A percentile compares a stretch with the other conserved stretches of the same genome.
Conservation (phyloP, 2,888 invertebrate species). For the Orthonevra nobilis region DNA sequence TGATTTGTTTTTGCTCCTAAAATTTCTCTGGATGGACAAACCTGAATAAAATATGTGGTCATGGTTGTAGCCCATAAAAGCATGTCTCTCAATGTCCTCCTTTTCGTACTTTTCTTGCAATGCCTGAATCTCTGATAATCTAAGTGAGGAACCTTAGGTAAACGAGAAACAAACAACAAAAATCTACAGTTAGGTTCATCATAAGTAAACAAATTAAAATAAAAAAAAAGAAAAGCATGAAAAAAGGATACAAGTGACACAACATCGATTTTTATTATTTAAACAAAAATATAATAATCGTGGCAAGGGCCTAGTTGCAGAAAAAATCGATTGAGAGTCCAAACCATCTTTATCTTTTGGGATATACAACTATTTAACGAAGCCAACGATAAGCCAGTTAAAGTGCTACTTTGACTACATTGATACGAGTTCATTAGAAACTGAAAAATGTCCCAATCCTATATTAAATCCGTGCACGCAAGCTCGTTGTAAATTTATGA, state of each 20-base stretch:
- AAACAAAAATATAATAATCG: no score
- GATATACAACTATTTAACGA: no score
- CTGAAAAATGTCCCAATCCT: no score
- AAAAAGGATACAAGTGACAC: conserved; percentile 15
- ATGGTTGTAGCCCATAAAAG: conserved; percentile 70
- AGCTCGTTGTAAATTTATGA: conserved; percentile 36
- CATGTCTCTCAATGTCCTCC: conserved; percentile 70
- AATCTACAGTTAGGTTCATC: conserved; percentile 65
- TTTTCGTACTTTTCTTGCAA: conserved; percentile 70
- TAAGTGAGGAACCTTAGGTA: conserved; percentile 69
- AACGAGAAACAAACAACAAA: conserved; percentile 70
- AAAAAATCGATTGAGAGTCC: no score
- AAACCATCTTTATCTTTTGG: no score
- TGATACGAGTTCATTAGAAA: no score
- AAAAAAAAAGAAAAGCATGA: conserved; percentile 19
- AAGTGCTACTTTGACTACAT: no score
- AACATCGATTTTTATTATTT: conserved; percentile 25
- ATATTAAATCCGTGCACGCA: conserved; percentile 35
- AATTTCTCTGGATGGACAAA: conserved; percentile 61
- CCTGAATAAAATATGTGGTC: conserved; percentile 71
- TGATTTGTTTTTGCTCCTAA: no score
- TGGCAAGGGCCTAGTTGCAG: no score
- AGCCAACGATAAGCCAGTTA: no score
- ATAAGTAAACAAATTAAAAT: conserved; percentile 55
- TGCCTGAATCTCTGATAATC: conserved; percentile 70